Conservation (phyloP, 2,113 vertebrate species). For the Caloenas nicobarica region DNA sequence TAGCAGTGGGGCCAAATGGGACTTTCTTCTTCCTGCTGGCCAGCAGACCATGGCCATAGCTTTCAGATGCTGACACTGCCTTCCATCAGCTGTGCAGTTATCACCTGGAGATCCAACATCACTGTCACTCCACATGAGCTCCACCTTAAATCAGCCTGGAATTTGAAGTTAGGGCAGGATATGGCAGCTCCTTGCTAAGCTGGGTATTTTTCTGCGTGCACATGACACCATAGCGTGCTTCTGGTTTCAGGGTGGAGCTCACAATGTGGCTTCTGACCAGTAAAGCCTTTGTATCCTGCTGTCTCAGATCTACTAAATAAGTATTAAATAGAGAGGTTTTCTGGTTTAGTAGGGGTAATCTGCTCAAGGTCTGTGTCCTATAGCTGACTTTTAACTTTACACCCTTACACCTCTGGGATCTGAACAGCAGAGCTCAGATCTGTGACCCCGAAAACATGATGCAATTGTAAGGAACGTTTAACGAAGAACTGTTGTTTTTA, state of each 20-base stretch:
- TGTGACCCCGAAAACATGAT: not conserved
- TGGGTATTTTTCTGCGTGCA: not conserved
- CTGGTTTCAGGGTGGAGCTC: constrained; percentile 32
- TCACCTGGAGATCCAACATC: not conserved
- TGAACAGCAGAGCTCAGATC: not conserved
- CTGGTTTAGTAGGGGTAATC: not conserved
- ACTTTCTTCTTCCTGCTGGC: not conserved
- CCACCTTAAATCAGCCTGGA: constrained; percentile 28
- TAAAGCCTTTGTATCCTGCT: not conserved
- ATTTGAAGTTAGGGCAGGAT: not conserved
- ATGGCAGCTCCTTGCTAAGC: constrained; percentile 3
- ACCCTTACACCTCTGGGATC: not conserved
- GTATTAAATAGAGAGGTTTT: not conserved
- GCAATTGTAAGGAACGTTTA: not conserved
- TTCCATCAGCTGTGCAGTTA: not conserved
- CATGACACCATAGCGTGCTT: not conserved
- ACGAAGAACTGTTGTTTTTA: too few species aligned
- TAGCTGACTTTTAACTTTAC: not conserved
- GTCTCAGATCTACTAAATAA: not conserved
- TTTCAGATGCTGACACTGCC: not conserved
- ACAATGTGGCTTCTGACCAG: not conserved
- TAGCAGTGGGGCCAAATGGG: not conserved
- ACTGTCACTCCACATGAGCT: not conserved
- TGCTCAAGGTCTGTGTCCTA: not conserved
- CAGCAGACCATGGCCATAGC: not conserved